phyloP scores from a whole-genome alignment of 2,888 invertebrate genomes.

The Endotricha flammealis region DNA sequence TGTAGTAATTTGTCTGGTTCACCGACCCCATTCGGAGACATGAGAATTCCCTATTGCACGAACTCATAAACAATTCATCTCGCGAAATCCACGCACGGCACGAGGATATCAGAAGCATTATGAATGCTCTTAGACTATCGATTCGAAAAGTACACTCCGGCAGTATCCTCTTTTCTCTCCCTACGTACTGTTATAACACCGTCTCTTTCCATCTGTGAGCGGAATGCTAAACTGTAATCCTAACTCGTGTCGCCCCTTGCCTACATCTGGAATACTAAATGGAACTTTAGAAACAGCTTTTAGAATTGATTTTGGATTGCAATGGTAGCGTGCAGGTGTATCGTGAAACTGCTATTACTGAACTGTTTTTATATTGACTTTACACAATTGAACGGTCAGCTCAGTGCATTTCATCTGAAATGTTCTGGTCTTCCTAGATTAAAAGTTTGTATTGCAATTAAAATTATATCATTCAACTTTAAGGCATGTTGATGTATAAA shows the following conservation, averaged over 20 bases:
- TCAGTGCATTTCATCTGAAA: slow-evolving; percentile 26
- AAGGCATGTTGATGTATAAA: no score
- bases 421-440: slow-evolving; percentile 17
- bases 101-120: slow-evolving; percentile 39
- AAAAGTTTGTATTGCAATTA: no score
- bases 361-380: slow-evolving; percentile 38
- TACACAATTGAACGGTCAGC: slow-evolving; percentile 35
- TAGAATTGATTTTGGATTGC: slow-evolving; percentile 50
- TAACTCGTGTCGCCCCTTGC: slow-evolving; percentile 36
- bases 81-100: slow-evolving; percentile 41
- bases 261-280: slow-evolving; percentile 39
- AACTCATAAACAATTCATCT: slow-evolving; percentile 57
- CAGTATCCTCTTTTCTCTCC: slow-evolving; percentile 40
- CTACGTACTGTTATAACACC: slow-evolving; percentile 36
- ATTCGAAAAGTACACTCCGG: slow-evolving; percentile 44
- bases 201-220: slow-evolving; percentile 45
- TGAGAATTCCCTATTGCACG: slow-evolving; percentile 31
- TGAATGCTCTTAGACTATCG: slow-evolving; percentile 44
- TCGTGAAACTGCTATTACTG: slow-evolving; percentile 41
- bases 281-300: slow-evolving; percentile 46
- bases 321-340: slow-evolving; percentile 39
- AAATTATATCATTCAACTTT: no score
- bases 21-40: slow-evolving; percentile 48
- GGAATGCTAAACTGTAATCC: slow-evolving; percentile 50
- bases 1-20: slow-evolving; percentile 60